Conservation (phyloP, 2,113 vertebrate genomes). For the Bombycilla garrulus region DNA sequence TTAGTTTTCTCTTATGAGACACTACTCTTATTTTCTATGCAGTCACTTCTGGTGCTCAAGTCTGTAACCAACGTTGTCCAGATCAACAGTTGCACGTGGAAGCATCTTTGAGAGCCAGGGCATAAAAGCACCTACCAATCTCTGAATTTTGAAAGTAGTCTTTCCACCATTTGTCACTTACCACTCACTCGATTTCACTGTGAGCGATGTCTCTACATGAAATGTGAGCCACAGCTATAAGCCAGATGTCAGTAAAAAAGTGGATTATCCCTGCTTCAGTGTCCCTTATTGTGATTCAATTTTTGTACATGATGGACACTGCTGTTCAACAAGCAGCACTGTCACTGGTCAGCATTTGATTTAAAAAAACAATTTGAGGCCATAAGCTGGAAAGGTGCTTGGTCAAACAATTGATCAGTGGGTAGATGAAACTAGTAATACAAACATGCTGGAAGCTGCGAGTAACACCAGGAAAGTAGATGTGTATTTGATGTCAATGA, state of each 20-base stretch:
- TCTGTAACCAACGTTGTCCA: neutral
- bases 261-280: conserved; percentile 14
- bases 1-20: neutral
- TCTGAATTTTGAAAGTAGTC: neutral
- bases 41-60: neutral
- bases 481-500: neutral
- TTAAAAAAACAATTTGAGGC: conserved; percentile 24
- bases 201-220: neutral
- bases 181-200: neutral
- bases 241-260: conserved; percentile 15
- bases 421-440: neutral
- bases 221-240: neutral
- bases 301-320: neutral
- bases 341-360: neutral
- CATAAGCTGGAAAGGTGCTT: neutral
- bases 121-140: neutral
- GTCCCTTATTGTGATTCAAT: conserved; percentile 20
- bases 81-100: neutral
- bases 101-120: neutral
- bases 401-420: neutral
- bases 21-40: neutral
- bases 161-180: neutral
- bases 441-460: neutral
- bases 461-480: neutral
- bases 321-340: neutral